Base-by-base conservation (phyloP, 2,113 vertebrate genomes). In the Strix aluco region DNA sequence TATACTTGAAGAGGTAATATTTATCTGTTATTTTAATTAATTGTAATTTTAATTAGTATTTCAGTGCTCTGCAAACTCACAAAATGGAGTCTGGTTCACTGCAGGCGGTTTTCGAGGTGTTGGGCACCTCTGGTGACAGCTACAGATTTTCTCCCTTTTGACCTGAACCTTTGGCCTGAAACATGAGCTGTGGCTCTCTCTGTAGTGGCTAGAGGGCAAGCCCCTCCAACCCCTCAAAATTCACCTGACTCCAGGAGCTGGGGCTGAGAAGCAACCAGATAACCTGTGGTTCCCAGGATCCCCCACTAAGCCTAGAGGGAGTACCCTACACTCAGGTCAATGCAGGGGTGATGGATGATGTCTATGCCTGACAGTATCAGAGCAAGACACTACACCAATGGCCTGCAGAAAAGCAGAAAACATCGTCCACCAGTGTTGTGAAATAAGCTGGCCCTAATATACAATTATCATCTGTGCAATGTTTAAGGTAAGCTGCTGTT, bases 401-500 rank as follows among this genome's bases (percentile, higher is more conserved):
- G n/a, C 57, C 61, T 75, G 54, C 16, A 82, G 80, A 74, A 93
- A 78, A 82, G 59, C 11, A 79, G 61, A 49, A 86, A 85, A 61
- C 4, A 8, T 18, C 47, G 19, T 69, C 16, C n/a, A 59, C 10
- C 7, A 20, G 2, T 10, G 20, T 1, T 10, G 36, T 54, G 71
- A 62, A 75, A 67, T 49, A 49, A 88, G 13, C 30, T 52, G 51
- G 14, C 20, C 10, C 62, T 34, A 44, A 34, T 20, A 57, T 9
- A 40, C 22, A 44, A 47, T 52, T 0, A 0, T 13, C 44, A 19
- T 6, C 42, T 34, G 12, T 21, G 38, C n/a, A 59, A 16, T 16
- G 30, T 11, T 63, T 58, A 36, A 82, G 21, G 47, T 67, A 75
- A 54, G 2, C 9, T 70, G 29, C 25, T 3, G 2, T 73, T 70